Conservation (phyloP, 2,888 invertebrate species). For the Synergus gifuensis region DNA sequence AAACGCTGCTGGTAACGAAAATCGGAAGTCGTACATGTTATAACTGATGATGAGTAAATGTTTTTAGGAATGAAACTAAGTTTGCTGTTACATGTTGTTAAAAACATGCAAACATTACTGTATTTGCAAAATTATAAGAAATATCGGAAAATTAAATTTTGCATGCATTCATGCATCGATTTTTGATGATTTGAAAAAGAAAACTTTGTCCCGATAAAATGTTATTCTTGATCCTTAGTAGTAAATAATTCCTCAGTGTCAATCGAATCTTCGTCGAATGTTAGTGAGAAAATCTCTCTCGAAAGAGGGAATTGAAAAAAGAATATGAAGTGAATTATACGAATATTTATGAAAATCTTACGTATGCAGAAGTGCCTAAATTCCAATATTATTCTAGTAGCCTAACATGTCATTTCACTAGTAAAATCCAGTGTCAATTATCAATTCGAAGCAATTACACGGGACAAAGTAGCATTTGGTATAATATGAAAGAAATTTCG, state of each 20-base stretch:
- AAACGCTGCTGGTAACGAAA: neutral
- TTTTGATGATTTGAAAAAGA: too few species aligned
- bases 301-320: neutral
- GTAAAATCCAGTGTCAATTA: conserved; percentile 66
- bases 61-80: too few species aligned
- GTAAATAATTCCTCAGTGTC: neutral
- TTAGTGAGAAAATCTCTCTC: neutral
- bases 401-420: conserved; percentile 57
- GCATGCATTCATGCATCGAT: too few species aligned
- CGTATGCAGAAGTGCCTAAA: conserved; percentile 63
- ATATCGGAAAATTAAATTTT: too few species aligned
- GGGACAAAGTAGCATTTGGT: conserved; percentile 1
- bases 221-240: neutral
- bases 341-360: neutral
- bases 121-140: too few species aligned
- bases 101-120: too few species aligned
- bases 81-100: too few species aligned
- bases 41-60: neutral
- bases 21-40: neutral
- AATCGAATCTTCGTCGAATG: conserved; percentile 24
- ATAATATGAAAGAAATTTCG: neutral
- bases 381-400: conserved; percentile 55
- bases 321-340: neutral
- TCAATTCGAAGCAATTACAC: conserved; percentile 52
- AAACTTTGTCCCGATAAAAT: neutral